Evolutionary conservation across 2,888 invertebrate genomes (phyloP), one percentile per base, ranked within the genome.

Genomic region (Patella ulyssiponensis): DNA sequence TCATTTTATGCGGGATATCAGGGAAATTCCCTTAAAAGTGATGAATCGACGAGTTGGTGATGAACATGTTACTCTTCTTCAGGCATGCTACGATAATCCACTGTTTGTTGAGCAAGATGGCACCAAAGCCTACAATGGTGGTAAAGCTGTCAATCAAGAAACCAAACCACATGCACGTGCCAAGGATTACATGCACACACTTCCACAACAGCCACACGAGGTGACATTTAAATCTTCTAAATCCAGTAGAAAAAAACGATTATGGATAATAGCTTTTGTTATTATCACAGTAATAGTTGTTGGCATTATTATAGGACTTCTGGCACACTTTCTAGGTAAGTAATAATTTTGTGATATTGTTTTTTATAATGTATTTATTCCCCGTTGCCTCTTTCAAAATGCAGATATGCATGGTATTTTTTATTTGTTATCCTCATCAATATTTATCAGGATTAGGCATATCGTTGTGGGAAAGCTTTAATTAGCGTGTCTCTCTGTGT

Each of bases 41-140:
- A 83, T 83, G 74, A 81, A 80, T 77, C 69, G 78, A 33, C 80
- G 80, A 20, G 74, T 82, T 77, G 84, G 83, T 80, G 87, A 87
- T 78, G 87, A 88, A 77, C 82, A 81, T 83, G 81, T 87, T 75
- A 87, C 83, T 86, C 83, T 88, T 81, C 86, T 88, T 78, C 88
- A 88, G 88, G 88, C 88, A 23, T 88, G 88, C 78, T 88, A 88
- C 79, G 88, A 88, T 81, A 88, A 88, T 82, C 86, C 87, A 44
- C 82, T 88, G 75, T 88, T 88, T 74, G 84, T 86, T 74, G 86
- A 87, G 76, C 85, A 86, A 52, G 82, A 82, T 77, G 83, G 69
- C 74, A 75, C 75, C 58, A 56, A 75, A 64, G 74, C 54, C 54
- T 23, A 54, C 73, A 52, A 74, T 72, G 69, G 78, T 70, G 77